A percentile compares a stretch with the other conserved stretches of the same genome.
Conservation (phyloP, 2,797 vertebrate genomes). For the Pantherophis vulpinus region DNA sequence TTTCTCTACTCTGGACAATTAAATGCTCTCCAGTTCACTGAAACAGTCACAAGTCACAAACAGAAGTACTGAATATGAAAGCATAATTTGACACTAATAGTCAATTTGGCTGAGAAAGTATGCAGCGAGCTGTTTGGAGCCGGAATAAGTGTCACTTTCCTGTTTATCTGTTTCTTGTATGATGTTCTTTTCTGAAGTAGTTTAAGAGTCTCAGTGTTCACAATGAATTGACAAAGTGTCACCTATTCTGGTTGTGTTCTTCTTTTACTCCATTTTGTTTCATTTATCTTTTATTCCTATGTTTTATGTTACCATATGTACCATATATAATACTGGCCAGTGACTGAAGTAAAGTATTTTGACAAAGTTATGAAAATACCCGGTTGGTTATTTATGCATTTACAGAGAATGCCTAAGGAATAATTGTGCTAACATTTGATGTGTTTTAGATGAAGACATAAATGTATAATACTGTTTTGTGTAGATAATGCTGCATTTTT, state of each 20-base stretch:
- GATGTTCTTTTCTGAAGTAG: background rate
- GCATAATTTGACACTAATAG: background rate
- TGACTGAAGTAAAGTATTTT: background rate
- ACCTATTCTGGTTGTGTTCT: background rate
- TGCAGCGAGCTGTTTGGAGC: background rate
- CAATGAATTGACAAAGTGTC: background rate
- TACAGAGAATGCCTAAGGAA: background rate
- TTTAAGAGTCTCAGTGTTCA: background rate
- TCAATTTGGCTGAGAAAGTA: background rate
- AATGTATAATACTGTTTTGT: background rate
- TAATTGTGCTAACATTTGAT: background rate
- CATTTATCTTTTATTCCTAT: background rate
- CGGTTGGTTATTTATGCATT: background rate
- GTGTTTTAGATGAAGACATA: background rate
- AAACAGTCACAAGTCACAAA: background rate
- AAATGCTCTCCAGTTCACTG: conserved; percentile 36
- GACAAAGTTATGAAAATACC: background rate
- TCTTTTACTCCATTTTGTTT: background rate
- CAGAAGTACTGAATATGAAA: background rate
- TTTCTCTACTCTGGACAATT: conserved; percentile 62
- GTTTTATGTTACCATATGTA: background rate
- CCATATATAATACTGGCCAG: background rate
- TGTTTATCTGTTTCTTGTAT: background rate
- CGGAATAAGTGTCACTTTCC: background rate
- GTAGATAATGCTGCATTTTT: background rate